Base-by-base conservation (phyloP, 2,113 vertebrate genomes). In the Oryzias celebensis region DNA sequence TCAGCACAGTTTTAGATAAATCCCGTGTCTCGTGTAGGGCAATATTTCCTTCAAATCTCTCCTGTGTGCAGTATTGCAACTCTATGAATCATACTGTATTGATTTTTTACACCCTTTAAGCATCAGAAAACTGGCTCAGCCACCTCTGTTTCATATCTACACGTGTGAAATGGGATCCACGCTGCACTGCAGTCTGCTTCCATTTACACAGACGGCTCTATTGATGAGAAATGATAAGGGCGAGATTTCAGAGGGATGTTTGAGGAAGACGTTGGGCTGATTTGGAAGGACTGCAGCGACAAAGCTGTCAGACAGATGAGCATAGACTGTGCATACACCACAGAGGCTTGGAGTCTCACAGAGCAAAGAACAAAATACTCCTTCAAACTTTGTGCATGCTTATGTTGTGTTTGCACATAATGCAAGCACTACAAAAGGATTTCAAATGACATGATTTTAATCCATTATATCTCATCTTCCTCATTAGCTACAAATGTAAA, bases 161-260 rank as follows among this genome's bases (percentile, higher is more conserved):
- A 68, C 47, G 73, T 70, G 56, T 66, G 77, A 66, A 79, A 81
- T 68, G 67, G 68, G 69, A 81, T 73, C 77, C 52, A 71, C 75
- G 73, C 66, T 53, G 59, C 67, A 47, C 20, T n/a, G 24, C 64
- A 12, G 61, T 41, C 50, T 57, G 64, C 72, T 50, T 62, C 71
- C 66, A 47, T 67, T 79, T 82, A 52, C 74, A 75, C 78, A 71
- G 51, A 76, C 71, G 57, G 54, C 64, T 66, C 58, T 42, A 16
- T 31, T 31, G 77, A 81, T 77, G 62, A 62, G 58, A 52, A 26
- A 66, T 45, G 75, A 77, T 62, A 81, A 71, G 60, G 36, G 60
- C 1, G 1, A 53, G 58, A 71, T 77, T 68, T 68, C 69, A 41
- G 67, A 65, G 48, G 62, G 65, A 56, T 20, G 59, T 56, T 58